Base-by-base conservation (phyloP, 2,113 vertebrate species). In the Ia io region DNA sequence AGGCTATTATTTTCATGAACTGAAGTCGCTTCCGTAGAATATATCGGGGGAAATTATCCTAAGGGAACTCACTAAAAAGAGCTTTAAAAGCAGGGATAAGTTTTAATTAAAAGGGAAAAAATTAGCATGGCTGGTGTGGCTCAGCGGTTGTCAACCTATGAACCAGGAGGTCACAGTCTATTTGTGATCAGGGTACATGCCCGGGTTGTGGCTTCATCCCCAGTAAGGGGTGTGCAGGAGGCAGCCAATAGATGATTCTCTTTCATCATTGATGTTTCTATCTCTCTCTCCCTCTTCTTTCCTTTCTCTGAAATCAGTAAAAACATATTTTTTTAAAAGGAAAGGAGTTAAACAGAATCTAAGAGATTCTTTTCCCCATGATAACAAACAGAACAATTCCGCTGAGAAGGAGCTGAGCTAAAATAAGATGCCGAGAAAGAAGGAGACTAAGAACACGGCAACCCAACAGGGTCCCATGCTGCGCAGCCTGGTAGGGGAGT, bases 11-110 rank as follows among this genome's bases (percentile, higher is more conserved):
- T 51, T 82, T 61, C 59, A 82, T 20, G 63, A 88, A 69, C 7
- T 18, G 20, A 95, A 79, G 61, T 11, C 0, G 5, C 71, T 95
- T 71, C 74, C 42, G 63, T 3, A 32, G 80, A 32, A 5, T 56
- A 40, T 47, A 61, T 12, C 61, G 67, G 17, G 91, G 47, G 37
- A 44, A 94, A 53, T 17, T 28, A 77, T 56, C 93, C 76, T 84
- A 88, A 30, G 40, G 53, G 69, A 86, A 91, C 61, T 61, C 44
- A 25, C 18, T 56, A 65, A 92, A 82, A 76, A 40, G 65, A 70
- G 74, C 59, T 90, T 92, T 80, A 74, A 96, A 96, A 95, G 76
- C 35, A 89, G 42, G 51, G 42, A 0, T 82, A 32, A 59, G 71
- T 74, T 91, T 51, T 30, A 84, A 92, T 49, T 40, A 61, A 94